phyloP scores from a whole-genome alignment of 2,888 invertebrate genomes.

The Chymomyza fuscimana region DNA sequence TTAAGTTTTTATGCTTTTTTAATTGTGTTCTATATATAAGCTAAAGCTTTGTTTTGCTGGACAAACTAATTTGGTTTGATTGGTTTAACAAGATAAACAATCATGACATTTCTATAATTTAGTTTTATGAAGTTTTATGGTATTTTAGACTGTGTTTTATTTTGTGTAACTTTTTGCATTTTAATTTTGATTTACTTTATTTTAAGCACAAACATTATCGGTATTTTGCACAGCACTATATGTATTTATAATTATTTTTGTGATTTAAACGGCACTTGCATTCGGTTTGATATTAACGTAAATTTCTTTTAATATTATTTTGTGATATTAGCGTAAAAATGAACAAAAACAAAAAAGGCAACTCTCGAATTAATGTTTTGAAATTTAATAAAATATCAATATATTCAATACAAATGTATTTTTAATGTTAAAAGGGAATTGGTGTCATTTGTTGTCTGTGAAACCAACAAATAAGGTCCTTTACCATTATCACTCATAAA shows the following conservation, averaged over 20 bases:
- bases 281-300: constrained; percentile 2
- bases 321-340: constrained; percentile 75
- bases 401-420: constrained; percentile 24
- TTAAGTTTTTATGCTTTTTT: constrained; percentile 9
- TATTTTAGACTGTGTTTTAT: not conserved
- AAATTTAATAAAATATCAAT: constrained; percentile 61
- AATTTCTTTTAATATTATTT: constrained; percentile 67
- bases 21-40: not conserved
- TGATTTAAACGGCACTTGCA: not conserved
- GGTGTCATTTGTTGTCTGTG: too few relatives aligned
- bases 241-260: not conserved
- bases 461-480: too few relatives aligned
- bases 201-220: constrained; percentile 36
- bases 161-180: constrained; percentile 14
- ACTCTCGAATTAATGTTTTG: constrained; percentile 67
- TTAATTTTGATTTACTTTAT: constrained; percentile 45
- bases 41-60: not conserved
- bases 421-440: constrained; percentile 34
- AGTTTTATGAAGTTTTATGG: not conserved
- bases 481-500: too few relatives aligned
- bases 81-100: constrained; percentile 1
- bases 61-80: not conserved
- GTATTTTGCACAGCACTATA: constrained; percentile 14
- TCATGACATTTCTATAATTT: not conserved
- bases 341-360: constrained; percentile 44